phyloP scores from a whole-genome alignment of 2,113 vertebrate genomes.

The Penelope pileata region DNA sequence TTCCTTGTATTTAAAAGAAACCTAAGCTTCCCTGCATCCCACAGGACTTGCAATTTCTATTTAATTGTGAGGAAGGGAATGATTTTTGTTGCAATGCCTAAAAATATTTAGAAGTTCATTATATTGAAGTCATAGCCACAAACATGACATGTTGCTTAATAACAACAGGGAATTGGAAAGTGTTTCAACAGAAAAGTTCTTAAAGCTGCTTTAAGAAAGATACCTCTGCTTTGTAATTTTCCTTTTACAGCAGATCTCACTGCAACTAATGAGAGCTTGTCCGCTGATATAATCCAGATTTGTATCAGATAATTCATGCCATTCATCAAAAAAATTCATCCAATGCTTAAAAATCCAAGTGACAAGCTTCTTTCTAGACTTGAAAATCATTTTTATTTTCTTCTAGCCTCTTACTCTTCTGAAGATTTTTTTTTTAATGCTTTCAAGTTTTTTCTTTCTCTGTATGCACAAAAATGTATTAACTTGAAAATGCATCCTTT shows the following conservation, averaged over 20 bases:
- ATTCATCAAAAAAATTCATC: conserved; percentile 7
- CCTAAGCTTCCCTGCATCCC: background rate
- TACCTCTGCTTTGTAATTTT: background rate
- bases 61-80: background rate
- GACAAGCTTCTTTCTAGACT: background rate
- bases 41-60: background rate
- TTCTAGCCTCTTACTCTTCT: background rate
- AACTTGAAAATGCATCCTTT: background rate
- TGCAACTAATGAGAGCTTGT: conserved; percentile 21
- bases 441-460: background rate
- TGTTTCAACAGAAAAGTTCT: background rate
- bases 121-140: background rate
- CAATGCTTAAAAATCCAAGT: conserved; percentile 52
- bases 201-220: background rate
- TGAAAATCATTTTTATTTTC: background rate
- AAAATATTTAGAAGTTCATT: background rate
- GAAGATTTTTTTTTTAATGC: background rate
- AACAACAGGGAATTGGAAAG: background rate
- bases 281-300: conserved; percentile 54
- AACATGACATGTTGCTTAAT: background rate
- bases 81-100: background rate
- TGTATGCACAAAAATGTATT: background rate
- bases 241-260: background rate
- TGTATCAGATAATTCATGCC: background rate
- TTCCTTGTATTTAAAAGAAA: background rate